phyloP scores from a whole-genome alignment of 1,140 invertebrate genomes.

The Ooceraea biroi region DNA sequence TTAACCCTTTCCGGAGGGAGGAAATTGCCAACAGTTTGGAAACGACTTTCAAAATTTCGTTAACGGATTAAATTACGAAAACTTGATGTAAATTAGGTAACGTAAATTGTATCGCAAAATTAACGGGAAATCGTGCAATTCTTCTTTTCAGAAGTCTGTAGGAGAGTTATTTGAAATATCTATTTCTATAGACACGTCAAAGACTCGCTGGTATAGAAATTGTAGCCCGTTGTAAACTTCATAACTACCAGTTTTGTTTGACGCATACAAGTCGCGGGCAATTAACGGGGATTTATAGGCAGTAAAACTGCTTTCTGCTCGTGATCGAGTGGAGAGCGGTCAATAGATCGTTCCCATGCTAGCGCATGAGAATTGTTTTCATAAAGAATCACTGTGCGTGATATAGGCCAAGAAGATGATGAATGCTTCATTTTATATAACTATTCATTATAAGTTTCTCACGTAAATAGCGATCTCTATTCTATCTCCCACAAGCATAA shows the following conservation, averaged over 20 bases:
- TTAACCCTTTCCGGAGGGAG: neutral
- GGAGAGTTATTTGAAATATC: too few species aligned
- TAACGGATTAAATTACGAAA: neutral
- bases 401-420: conserved; percentile 11
- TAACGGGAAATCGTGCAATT: neutral
- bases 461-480: neutral
- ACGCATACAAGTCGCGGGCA: conserved; percentile 27
- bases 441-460: neutral
- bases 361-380: conserved; percentile 34
- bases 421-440: conserved; percentile 2
- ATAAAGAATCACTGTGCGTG: neutral
- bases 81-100: neutral
- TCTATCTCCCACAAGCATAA: too few species aligned
- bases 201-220: neutral
- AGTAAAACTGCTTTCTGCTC: conserved; percentile 48
- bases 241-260: conserved; percentile 18
- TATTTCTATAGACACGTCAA: neutral
- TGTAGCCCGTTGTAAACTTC: conserved; percentile 30
- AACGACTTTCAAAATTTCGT: neutral
- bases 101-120: neutral
- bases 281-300: conserved; percentile 56
- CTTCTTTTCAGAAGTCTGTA: too few species aligned
- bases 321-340: conserved; percentile 28
- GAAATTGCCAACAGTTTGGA: neutral
- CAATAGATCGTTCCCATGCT: conserved; percentile 34